Evolutionary conservation across 2,797 vertebrate genomes (phyloP).

Genomic region (Eulemur rubriventer): DNA sequence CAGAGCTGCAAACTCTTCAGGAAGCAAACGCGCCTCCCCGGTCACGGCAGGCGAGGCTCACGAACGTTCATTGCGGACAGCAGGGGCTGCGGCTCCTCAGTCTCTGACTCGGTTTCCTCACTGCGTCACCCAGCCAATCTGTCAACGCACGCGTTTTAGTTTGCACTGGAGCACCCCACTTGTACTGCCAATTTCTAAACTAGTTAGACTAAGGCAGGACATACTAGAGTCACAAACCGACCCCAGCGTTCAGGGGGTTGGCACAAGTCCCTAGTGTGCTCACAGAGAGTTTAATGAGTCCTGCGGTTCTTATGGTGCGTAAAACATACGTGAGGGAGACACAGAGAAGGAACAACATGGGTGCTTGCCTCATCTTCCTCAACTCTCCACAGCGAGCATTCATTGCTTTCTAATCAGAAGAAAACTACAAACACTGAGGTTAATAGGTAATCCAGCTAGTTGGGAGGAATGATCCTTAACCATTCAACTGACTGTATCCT

Average conservation of each 20-base stretch:
- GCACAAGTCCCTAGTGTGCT: neutral
- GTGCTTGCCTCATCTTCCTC: neutral
- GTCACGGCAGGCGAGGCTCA: neutral
- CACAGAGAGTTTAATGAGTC: neutral
- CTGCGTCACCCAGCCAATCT: rapidly evolving
- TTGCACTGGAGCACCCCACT: no score
- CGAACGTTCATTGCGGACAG: no score
- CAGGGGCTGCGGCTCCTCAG: no score
- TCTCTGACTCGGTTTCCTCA: neutral
- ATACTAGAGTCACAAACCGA: neutral
- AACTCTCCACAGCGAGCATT: neutral
- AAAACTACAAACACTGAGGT: neutral
- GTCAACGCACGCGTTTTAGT: rapidly evolving
- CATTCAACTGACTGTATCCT: no score
- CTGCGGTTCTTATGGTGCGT: neutral
- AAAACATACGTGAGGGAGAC: neutral
- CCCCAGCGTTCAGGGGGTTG: neutral
- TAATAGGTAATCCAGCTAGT: neutral
- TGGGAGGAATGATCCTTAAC: no score
- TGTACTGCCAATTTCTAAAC: neutral
- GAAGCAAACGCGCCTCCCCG: neutral
- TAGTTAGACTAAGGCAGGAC: neutral
- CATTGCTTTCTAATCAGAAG: neutral
- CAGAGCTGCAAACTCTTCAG: neutral
- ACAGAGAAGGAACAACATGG: neutral